Base-by-base conservation (phyloP, 2,797 vertebrate genomes). In the Sebastes itinus region DNA sequence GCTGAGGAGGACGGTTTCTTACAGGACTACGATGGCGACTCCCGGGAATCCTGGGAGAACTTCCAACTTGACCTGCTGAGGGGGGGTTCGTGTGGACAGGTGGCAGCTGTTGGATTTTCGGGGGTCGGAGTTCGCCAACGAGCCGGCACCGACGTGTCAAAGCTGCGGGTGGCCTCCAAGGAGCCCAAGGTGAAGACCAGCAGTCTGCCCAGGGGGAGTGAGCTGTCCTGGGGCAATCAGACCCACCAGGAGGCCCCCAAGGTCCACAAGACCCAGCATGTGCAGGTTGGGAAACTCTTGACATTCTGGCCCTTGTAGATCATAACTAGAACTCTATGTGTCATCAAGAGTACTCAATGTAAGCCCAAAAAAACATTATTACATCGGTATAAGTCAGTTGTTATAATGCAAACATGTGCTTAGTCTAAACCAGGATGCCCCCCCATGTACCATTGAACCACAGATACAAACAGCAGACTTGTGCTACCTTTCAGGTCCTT, bases 1-100 rank as follows among this genome's bases (percentile, higher is more conserved):
- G 96, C 98, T 1, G 96, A 98, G 92, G 98, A 99, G 63, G 97
- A 97, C 1, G 60, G 89, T 23, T 94, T 94, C 66, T 72, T 30
- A 6, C 95, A 94, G 0, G 96, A 97, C 78, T 87, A 77, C 0
- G 81, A 87, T 0, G 95, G 94, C 0, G 94, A 95, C 71, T 38
- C 61, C 0, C 90, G 76, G 0, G 33, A 92, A 22, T 96, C 95
- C 14, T 97, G 97, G 13, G 96, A 96, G 4, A 93, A 94, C 78
- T 96, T 97, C 86, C 95, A 93, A 0, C 95, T 95, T 1, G 96
- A 97, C 23, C 90, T 96, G 85, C 96, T 96, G 94, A 0, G 92
- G 93, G 60, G 88, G 91, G 4, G 46, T 1, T 81, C 72, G 0
- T 59, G 38, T 23, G 89, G 82, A 9, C 77, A 70, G 75, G 63